A percentile compares a stretch with the other conserved stretches of the same genome.
These are phyloP conservation scores for Sylvia borin DNA, from an alignment of 2,797 vertebrate genomes.

Conservation along the genomic window DNA sequence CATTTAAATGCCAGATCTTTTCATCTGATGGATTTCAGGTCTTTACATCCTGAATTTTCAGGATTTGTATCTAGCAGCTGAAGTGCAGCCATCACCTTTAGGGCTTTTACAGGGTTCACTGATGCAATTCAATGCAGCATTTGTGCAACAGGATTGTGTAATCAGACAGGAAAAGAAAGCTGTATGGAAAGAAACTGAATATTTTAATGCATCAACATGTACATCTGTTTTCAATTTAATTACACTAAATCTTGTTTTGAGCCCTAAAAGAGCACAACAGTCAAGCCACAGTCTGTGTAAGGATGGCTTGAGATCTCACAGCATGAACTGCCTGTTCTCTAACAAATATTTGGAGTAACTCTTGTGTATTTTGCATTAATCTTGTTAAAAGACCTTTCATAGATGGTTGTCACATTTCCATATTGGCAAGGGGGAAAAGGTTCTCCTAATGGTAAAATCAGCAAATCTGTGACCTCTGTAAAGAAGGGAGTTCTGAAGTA, in stretches of 20 bases:
- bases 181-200: background rate
- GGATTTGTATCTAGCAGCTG: background rate
- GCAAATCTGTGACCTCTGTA: background rate
- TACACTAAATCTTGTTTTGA: background rate
- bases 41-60: background rate
- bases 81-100: background rate
- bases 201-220: background rate
- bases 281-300: background rate
- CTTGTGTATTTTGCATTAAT: background rate
- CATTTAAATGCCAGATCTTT: background rate
- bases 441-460: background rate
- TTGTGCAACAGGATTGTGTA: background rate
- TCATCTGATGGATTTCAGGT: background rate
- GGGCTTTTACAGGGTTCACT: background rate
- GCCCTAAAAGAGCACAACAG: background rate
- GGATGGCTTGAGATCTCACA: background rate
- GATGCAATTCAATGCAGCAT: background rate
- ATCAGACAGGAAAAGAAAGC: background rate
- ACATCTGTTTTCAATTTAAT: background rate
- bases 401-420: background rate
- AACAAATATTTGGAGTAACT: background rate
- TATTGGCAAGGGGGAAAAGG: background rate
- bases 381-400: background rate
- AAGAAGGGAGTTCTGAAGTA: background rate
- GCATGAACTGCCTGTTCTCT: background rate